Evolutionary conservation across 2,113 vertebrate species (phyloP).

Genomic region (Sinosuthora webbiana): DNA sequence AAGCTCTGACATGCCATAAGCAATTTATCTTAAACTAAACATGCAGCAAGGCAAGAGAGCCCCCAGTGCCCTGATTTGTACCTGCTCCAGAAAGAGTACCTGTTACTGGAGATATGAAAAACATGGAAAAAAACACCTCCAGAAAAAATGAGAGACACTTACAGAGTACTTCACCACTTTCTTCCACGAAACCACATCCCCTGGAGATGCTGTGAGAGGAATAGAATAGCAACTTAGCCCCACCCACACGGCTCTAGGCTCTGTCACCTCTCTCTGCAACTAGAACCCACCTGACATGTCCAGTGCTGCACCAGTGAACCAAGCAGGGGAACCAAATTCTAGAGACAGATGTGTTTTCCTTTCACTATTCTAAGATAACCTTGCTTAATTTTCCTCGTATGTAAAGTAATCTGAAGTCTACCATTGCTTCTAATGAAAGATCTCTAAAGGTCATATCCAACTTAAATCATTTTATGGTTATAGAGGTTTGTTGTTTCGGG

Average conservation of each 20-base stretch:
- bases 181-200: accelerated
- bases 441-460: neutral
- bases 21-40: neutral
- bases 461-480: neutral
- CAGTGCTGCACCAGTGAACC: neutral
- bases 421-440: neutral
- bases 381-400: neutral
- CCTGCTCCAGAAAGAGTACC: neutral
- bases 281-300: neutral
- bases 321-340: neutral
- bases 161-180: neutral
- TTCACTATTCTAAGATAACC: neutral
- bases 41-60: neutral
- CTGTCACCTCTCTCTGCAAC: too few species aligned
- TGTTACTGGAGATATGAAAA: neutral
- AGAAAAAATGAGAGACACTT: neutral
- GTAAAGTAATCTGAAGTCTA: neutral
- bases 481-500: neutral
- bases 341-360: neutral
- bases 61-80: neutral
- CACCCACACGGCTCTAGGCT: neutral
- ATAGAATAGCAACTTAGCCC: neutral
- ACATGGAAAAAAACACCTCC: neutral
- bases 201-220: neutral
- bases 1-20: neutral